phyloP scores from a whole-genome alignment of 1,140 invertebrate species.

The Monochamus saltuarius region DNA sequence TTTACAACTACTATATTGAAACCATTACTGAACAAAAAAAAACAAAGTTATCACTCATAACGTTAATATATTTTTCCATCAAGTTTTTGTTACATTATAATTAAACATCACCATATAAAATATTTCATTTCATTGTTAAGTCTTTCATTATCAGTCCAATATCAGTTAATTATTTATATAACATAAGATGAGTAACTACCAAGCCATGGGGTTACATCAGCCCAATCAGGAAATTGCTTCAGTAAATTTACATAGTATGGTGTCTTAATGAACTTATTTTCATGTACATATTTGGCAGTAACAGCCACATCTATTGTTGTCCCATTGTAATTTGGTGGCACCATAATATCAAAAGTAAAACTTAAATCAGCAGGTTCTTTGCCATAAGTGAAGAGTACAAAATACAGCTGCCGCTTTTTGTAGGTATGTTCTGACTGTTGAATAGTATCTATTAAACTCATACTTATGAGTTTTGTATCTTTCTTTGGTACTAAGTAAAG shows the following conservation, averaged over 20 bases:
- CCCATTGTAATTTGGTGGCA: slow-evolving; percentile 25
- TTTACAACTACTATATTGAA: too few species aligned
- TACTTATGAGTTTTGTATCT: slow-evolving; percentile 35
- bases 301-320: slow-evolving; percentile 42
- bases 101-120: too few species aligned
- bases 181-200: slow-evolving; percentile 42
- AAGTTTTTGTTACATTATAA: too few species aligned
- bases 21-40: too few species aligned
- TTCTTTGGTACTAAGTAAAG: slow-evolving; percentile 43
- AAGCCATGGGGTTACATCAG: slow-evolving; percentile 43
- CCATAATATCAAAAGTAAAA: slow-evolving; percentile 41
- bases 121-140: too few species aligned
- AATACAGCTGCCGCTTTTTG: slow-evolving; percentile 41
- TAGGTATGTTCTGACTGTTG: slow-evolving; percentile 18
- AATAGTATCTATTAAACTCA: slow-evolving; percentile 39
- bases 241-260: slow-evolving; percentile 42
- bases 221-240: slow-evolving; percentile 46
- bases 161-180: slow-evolving; percentile 30
- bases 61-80: too few species aligned
- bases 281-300: slow-evolving; percentile 40
- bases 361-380: slow-evolving; percentile 33
- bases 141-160: too few species aligned
- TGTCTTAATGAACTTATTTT: slow-evolving; percentile 36
- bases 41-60: too few species aligned
- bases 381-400: slow-evolving; percentile 38